phyloP scores from a whole-genome alignment of 92 coral and sea anemone species.

The Phymanthus crucifer region DNA sequence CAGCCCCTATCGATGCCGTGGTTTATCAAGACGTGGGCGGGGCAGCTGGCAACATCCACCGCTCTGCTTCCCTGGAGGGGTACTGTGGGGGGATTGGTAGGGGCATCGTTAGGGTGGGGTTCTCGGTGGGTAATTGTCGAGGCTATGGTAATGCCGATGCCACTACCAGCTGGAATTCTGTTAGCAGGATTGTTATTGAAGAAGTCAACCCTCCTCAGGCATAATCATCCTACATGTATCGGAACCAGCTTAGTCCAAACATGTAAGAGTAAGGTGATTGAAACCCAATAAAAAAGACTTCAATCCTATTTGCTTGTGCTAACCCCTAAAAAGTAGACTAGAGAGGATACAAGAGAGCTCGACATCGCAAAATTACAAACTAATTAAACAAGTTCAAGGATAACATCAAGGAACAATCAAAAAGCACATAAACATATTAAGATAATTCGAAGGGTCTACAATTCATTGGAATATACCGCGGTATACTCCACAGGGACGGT shows the following conservation, averaged over 20 bases:
- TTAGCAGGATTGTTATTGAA: constrained; percentile 59
- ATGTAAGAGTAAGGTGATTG: neutral
- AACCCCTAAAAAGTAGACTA: too few relatives aligned
- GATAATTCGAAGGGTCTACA: too few relatives aligned
- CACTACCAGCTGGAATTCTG: constrained; percentile 62
- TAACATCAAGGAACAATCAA: too few relatives aligned
- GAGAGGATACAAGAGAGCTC: too few relatives aligned
- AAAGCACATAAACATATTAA: too few relatives aligned
- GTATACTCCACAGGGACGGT: too few relatives aligned
- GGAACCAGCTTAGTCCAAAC: neutral
- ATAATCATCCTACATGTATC: neutral
- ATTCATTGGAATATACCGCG: too few relatives aligned
- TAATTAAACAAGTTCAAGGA: too few relatives aligned
- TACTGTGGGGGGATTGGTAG: constrained; percentile 54
- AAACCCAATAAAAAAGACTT: neutral
- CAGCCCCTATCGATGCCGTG: constrained; percentile 51
- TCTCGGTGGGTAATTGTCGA: constrained; percentile 39
- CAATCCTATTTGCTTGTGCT: too few relatives aligned
- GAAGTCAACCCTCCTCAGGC: constrained; percentile 59
- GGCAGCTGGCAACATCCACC: constrained; percentile 32
- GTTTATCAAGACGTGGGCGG: constrained; percentile 28
- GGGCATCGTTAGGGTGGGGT: constrained; percentile 56
- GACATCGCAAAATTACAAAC: too few relatives aligned
- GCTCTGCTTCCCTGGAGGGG: constrained; percentile 54
- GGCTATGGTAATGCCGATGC: constrained; percentile 19